Percentiles rank a stretch among this genome's conserved stretches.
Evolutionary conservation across 2,113 vertebrate species (phyloP).

Genomic region (Ptilonorhynchus violaceus): DNA sequence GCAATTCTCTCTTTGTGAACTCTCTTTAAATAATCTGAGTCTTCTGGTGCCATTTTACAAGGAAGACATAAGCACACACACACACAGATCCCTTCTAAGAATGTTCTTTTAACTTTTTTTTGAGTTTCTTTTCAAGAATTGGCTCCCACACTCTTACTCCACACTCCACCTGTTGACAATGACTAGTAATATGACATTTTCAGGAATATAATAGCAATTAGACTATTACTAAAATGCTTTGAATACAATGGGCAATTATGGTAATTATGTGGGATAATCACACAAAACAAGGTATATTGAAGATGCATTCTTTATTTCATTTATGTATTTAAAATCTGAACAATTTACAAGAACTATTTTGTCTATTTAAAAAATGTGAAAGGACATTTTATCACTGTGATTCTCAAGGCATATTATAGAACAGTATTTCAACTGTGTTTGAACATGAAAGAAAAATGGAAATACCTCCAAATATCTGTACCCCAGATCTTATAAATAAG

Average conservation of each 20-base stretch:
- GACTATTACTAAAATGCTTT: not conserved
- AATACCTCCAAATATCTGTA: not conserved
- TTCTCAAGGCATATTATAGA: not conserved
- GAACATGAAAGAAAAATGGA: not conserved
- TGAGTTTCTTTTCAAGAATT: not conserved
- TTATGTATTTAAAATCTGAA: not conserved
- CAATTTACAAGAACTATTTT: not conserved
- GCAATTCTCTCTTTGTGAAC: not conserved
- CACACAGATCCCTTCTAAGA: not conserved
- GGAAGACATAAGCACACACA: not conserved
- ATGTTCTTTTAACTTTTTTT: not conserved
- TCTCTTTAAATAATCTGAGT: not conserved
- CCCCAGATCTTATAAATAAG: not conserved
- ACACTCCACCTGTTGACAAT: not conserved
- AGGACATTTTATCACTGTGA: not conserved
- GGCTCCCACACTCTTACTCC: not conserved
- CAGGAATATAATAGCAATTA: not conserved
- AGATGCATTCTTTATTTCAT: not conserved
- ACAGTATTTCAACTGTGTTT: not conserved
- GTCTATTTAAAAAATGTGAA: not conserved
- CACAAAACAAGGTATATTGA: not conserved
- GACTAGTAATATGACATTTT: not conserved
- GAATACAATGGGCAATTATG: not conserved
- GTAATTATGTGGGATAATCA: not conserved
- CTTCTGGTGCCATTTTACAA: not conserved